A percentile compares a stretch with the other conserved stretches of the same genome.
Evolutionary conservation across 2,797 vertebrate genomes (phyloP).

Genomic region (Euthynnus affinis): DNA sequence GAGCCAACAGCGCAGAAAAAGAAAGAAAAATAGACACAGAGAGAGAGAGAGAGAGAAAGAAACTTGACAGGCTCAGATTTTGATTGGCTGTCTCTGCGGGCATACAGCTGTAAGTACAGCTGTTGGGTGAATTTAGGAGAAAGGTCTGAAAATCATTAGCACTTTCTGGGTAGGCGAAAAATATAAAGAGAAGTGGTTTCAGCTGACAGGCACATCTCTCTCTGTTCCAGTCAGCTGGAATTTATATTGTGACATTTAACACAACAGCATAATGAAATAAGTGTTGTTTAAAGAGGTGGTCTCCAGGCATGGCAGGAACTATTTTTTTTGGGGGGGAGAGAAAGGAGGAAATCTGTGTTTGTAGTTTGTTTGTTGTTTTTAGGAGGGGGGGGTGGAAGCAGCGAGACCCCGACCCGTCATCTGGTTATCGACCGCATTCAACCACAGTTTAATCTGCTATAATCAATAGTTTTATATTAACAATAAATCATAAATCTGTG

Average conservation of each 20-base stretch:
- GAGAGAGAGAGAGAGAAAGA: neutral
- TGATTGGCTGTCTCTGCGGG: conserved; percentile 52
- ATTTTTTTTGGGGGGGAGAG: conserved; percentile 25
- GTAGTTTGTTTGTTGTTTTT: conserved; percentile 5
- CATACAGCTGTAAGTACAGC: conserved; percentile 64
- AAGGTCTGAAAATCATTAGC: conserved; percentile 67
- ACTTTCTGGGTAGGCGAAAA: conserved; percentile 23
- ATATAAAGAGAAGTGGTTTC: conserved; percentile 48
- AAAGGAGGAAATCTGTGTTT: conserved; percentile 10
- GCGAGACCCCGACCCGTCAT: neutral
- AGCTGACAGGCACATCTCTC: conserved; percentile 38
- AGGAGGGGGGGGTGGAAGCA: neutral
- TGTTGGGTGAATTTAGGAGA: conserved; percentile 56
- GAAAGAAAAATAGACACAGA: no score
- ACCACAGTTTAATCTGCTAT: neutral
- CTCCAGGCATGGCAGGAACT: conserved; percentile 22
- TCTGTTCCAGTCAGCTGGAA: conserved; percentile 36
- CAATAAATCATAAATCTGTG: neutral
- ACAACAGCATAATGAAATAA: conserved; percentile 32
- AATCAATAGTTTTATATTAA: neutral
- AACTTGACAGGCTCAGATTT: conserved; percentile 23
- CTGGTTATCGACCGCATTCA: neutral
- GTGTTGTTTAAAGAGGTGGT: conserved; percentile 14
- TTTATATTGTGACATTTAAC: conserved; percentile 53
- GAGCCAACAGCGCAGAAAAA: no score